Evolutionary conservation across 2,888 invertebrate genomes (phyloP).

Genomic region (Cyclophora punctaria): DNA sequence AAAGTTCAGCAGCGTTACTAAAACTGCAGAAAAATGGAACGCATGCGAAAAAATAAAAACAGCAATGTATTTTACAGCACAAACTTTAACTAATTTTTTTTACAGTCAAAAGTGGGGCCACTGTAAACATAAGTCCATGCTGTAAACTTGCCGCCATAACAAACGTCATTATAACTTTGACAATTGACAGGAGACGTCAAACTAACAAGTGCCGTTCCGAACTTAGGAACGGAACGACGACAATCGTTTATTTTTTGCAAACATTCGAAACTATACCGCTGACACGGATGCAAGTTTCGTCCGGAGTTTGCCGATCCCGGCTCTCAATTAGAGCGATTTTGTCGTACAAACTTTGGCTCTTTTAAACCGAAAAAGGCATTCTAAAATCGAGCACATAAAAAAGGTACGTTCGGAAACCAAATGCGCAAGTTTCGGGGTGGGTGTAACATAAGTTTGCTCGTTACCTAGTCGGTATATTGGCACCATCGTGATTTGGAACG

Average conservation of each 20-base stretch:
- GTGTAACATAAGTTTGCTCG: conserved; percentile 28
- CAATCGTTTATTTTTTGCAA: neutral
- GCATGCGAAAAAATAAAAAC: too few relatives aligned
- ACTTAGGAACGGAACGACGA: neutral
- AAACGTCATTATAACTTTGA: neutral
- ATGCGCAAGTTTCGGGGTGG: conserved; percentile 21
- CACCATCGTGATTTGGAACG: conserved; percentile 23
- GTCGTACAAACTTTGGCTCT: conserved; percentile 16
- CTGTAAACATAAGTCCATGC: too few relatives aligned
- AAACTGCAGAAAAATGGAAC: too few relatives aligned
- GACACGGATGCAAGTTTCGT: neutral
- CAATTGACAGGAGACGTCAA: neutral
- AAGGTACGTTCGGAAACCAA: conserved; percentile 21
- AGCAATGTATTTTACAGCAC: too few relatives aligned
- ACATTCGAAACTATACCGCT: neutral
- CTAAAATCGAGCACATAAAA: conserved; percentile 22
- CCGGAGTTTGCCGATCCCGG: neutral
- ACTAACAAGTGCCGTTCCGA: neutral
- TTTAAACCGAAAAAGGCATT: conserved; percentile 18
- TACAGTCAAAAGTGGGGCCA: too few relatives aligned
- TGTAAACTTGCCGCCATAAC: too few relatives aligned
- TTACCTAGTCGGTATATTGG: conserved; percentile 27
- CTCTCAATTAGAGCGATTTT: conserved; percentile 18
- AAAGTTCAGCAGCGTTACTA: too few relatives aligned
- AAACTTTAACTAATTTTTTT: too few relatives aligned